Evolutionary conservation across 2,113 vertebrate species (phyloP).

Genomic region (Procavia capensis): DNA sequence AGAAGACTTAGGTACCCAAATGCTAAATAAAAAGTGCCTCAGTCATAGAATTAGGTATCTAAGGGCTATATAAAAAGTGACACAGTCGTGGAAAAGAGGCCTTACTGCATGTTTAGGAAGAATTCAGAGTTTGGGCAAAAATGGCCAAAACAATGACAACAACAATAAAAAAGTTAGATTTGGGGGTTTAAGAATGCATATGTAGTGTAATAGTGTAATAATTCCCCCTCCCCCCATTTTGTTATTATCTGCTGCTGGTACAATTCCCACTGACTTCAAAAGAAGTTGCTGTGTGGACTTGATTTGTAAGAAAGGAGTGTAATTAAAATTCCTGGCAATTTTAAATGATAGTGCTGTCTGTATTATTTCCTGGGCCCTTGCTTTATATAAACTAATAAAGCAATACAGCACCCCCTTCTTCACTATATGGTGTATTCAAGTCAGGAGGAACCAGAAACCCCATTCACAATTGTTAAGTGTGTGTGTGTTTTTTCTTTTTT

Average conservation of each 20-base stretch:
- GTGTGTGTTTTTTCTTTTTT: not conserved
- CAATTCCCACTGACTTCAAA: not conserved
- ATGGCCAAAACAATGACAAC: not conserved
- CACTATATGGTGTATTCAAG: not conserved
- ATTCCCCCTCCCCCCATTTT: not conserved
- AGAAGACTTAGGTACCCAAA: not conserved
- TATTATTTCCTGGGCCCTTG: not conserved
- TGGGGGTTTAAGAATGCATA: not conserved
- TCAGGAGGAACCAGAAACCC: not conserved
- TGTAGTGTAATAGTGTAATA: not conserved
- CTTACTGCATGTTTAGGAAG: not conserved
- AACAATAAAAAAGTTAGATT: not conserved
- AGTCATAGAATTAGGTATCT: not conserved
- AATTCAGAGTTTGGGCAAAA: slow-evolving; percentile 5
- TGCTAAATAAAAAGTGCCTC: not conserved
- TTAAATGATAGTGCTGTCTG: slow-evolving; percentile 27
- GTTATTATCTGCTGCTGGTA: not conserved
- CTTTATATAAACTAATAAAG: not conserved
- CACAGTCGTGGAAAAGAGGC: not conserved
- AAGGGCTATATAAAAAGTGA: slow-evolving; percentile 5
- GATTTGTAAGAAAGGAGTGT: not conserved
- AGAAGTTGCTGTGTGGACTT: not conserved
- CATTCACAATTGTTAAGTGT: no score
- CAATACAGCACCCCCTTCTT: not conserved
- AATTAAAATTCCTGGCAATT: not conserved